These are phyloP conservation scores for Tortrix viridana DNA, from an alignment of 2,888 invertebrate genomes.

Conservation along the genomic window DNA sequence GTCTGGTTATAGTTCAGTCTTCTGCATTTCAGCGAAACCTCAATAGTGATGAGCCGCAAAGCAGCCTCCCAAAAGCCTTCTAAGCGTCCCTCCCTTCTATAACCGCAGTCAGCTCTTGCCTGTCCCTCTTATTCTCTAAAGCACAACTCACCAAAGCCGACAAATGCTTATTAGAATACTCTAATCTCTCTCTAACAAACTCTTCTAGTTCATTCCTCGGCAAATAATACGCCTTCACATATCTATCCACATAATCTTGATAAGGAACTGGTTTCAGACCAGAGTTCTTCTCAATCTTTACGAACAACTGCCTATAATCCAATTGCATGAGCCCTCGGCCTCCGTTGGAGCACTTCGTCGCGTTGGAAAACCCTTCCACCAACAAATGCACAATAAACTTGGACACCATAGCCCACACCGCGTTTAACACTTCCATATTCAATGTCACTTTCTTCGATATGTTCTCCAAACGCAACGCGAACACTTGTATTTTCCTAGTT, in stretches of 20 bases:
- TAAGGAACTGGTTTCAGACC: conserved; percentile 93
- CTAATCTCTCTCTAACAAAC: conserved; percentile 93
- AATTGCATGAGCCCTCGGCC: conserved; percentile 99
- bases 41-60: too few relatives aligned
- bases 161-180: conserved; percentile 95
- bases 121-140: conserved; percentile 94
- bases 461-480: conserved; percentile 90
- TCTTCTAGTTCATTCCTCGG: conserved; percentile 94
- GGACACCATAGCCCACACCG: conserved; percentile 95
- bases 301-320: conserved; percentile 97
- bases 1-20: too few relatives aligned
- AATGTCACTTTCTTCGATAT: conserved; percentile 88
- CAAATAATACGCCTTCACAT: conserved; percentile 98
- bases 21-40: too few relatives aligned
- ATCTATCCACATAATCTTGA: conserved; percentile 95
- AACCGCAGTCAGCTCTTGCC: conserved; percentile 89
- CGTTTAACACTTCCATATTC: conserved; percentile 86
- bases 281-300: conserved; percentile 95
- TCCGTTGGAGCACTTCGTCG: conserved; percentile 97
- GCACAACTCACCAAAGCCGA: conserved; percentile 92
- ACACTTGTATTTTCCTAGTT: conserved; percentile 89
- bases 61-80: background rate
- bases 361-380: conserved; percentile 96
- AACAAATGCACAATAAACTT: conserved; percentile 93
- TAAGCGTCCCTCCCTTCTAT: conserved; percentile 86